Base-by-base conservation (phyloP, 1,140 invertebrate genomes). In the Brachionus sp. region DNA sequence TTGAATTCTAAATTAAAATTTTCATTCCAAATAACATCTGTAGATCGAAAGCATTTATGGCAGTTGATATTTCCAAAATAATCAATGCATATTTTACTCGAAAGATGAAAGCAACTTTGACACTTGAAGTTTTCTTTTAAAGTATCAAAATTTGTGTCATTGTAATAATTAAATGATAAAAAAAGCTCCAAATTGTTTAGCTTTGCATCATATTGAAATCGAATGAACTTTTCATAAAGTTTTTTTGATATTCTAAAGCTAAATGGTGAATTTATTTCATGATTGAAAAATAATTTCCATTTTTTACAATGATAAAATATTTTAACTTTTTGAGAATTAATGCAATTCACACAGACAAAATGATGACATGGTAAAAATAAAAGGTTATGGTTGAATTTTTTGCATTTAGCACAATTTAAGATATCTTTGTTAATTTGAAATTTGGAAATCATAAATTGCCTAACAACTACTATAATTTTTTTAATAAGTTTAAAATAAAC, bases 401-500 rank as follows among this genome's bases (percentile, higher is more conserved):
- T 13, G 13, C 70, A 75, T 46, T 75, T 75, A 75, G 7, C 46
- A 50, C 70, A 75, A 25, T 13, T 75, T 46, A 75, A 46, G 19
- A 13, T 13, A 46, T 75, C 25, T 25, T 46, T 19, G 16, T 46
- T 12, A 10, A 75, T 46, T 25, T 75, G 39, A 25, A 46, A 46
- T 29, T 75, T 75, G 12, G 70, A 75, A 75, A 75, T 42, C 70
- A 75, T 75, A 12, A 46, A 75, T 39, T 70, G 33, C 33, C 33
- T 35, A 23, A 57, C 50, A 57, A 57, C 50, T 19, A 57, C 19
- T 5, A 57, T 9, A 57, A 57, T 10, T 39, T 53, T 53, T 19
- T 13, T 16, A 5, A 16, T 16, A 53, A 53, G 19, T n/a, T 16
- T 23, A 16, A 53, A 53, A 19, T 19, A 57, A 57, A 19, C 6